These are phyloP conservation scores for Phyto melanocephala DNA, from an alignment of 2,888 invertebrate species.

Conservation along the genomic window DNA sequence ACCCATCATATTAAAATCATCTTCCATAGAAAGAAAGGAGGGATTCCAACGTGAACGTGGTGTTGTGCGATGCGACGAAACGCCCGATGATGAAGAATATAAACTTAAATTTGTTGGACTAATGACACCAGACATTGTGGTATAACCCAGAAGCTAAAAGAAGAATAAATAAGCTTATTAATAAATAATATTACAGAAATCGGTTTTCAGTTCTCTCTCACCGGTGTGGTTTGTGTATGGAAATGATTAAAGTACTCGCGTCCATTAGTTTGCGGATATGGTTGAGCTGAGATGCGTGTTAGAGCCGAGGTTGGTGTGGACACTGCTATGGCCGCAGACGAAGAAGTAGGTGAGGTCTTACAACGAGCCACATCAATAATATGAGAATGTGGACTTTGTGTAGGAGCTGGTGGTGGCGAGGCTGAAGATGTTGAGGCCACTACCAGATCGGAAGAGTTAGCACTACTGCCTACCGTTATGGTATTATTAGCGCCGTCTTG, in stretches of 20 bases:
- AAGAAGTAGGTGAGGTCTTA: conserved; percentile 60
- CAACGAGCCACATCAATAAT: conserved; percentile 70
- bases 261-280: conserved; percentile 79
- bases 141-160: conserved; percentile 92
- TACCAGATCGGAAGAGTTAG: conserved; percentile 66
- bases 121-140: conserved; percentile 90
- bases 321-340: conserved; percentile 59
- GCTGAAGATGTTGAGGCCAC: conserved; percentile 53
- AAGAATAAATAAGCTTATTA: too few relatives aligned
- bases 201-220: conserved; percentile 64
- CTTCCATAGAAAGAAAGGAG: conserved; percentile 91
- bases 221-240: conserved; percentile 90
- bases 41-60: conserved; percentile 90
- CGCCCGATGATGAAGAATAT: conserved; percentile 85
- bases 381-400: conserved; percentile 71
- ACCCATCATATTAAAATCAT: conserved; percentile 96
- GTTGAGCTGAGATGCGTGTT: conserved; percentile 77
- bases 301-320: conserved; percentile 65
- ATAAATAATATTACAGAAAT: neutral
- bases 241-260: conserved; percentile 92
- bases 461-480: conserved; percentile 64
- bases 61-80: conserved; percentile 82
- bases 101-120: conserved; percentile 92
- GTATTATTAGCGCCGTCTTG: conserved; percentile 59
- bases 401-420: conserved; percentile 69